Evolutionary conservation across 2,113 vertebrate genomes (phyloP).

Genomic region (Thoracochromis brauschi): DNA sequence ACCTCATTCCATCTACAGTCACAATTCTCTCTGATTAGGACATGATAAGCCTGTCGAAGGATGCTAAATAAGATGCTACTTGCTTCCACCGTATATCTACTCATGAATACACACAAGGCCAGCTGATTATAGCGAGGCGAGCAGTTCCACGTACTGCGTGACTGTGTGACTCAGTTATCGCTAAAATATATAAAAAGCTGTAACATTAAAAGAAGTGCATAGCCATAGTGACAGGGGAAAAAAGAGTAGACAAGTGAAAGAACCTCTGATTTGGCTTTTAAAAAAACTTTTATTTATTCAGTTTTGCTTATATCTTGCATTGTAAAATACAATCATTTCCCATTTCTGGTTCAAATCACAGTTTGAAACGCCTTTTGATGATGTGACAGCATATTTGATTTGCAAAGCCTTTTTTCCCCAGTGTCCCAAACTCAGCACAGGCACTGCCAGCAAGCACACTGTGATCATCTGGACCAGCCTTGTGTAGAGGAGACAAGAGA

Average conservation of each 20-base stretch:
- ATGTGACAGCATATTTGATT: constrained; percentile 41
- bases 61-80: neutral
- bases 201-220: neutral
- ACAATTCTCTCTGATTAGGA: constrained; percentile 22
- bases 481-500: neutral
- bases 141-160: neutral
- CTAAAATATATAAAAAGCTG: neutral
- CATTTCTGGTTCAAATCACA: neutral
- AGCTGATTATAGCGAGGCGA: neutral
- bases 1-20: neutral
- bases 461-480: neutral
- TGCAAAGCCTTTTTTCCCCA: neutral
- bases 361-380: constrained; percentile 18
- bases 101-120: neutral
- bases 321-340: neutral
- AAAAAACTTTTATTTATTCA: neutral
- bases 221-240: neutral
- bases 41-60: neutral
- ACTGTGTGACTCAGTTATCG: neutral
- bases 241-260: neutral
- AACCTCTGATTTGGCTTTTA: neutral
- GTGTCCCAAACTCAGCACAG: neutral
- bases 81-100: neutral
- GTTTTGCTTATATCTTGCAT: neutral
- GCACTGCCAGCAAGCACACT: neutral